Evolutionary conservation across 2,888 invertebrate genomes (phyloP), one percentile per base, ranked within the genome.

Genomic region (Cyclophora punctaria): DNA sequence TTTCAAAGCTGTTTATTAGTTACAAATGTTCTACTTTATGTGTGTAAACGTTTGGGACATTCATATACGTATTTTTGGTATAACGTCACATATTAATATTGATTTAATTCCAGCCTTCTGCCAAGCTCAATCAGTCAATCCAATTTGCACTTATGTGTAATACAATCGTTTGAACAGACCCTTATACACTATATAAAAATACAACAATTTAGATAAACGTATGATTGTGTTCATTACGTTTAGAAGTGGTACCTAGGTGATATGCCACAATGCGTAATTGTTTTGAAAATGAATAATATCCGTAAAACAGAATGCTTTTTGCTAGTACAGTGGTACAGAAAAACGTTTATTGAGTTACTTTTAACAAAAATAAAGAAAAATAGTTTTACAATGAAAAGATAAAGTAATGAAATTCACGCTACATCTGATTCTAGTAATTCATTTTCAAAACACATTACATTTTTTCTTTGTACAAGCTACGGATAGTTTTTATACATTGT

Each of bases 111-210:
- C 71, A 70, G 65, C 68, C 67, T 68, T 68, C 59, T 41, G 55
- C 57, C 63, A 69, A 71, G 69, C 69, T 71, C 69, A 62, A 58
- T 58, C 57, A 55, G 62, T 66, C 55, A 53, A 56, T 64, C 67
- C 62, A 60, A 53, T 65, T 64, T 55, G 57, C 58, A 62, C 53
- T 60, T 64, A 63, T 60, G 53, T 67, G 60, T 71, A 71, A 71
- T 67, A 70, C 65, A 73, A 69, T 68, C 4, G 68, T 73, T 75
- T 71, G 72, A 82, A 83, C 75, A 77, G 69, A 48, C 37, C 72
- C 83, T 85, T 82, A 81, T 69, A 63, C 60, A 80, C 84, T 86
- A 83, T 77, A 80, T 80, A 83, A 85, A 83, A 83, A 83, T 86
- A 86, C 82, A 83, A 86, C 83, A 85, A 85, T 80, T 69, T 37